Evolutionary conservation across 2,888 invertebrate genomes (phyloP).

Genomic region (Amorpha juglandis): DNA sequence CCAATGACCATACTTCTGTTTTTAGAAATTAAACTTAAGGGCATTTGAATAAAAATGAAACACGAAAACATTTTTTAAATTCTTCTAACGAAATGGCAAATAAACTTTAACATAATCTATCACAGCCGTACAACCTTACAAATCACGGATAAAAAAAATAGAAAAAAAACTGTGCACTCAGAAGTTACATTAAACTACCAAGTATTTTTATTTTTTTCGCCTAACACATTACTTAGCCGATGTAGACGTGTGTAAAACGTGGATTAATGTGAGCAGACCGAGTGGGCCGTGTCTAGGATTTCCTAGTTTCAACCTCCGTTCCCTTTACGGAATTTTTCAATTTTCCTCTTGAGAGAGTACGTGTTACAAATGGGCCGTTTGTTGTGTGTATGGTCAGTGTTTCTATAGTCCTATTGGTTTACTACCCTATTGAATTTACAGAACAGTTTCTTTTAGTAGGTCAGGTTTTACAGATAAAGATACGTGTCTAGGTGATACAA

Average conservation of each 20-base stretch:
- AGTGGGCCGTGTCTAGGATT: conserved; percentile 48
- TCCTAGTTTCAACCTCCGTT: conserved; percentile 51
- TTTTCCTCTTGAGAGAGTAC: conserved; percentile 62
- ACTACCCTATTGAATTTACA: neutral
- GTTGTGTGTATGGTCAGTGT: conserved; percentile 36
- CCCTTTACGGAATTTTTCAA: conserved; percentile 65
- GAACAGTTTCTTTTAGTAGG: too few relatives aligned
- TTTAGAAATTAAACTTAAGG: too few relatives aligned
- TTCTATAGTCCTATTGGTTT: conserved; percentile 9
- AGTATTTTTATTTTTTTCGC: conserved; percentile 22
- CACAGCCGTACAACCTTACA: neutral
- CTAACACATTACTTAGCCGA: conserved; percentile 52
- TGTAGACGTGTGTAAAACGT: conserved; percentile 49
- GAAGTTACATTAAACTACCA: conserved; percentile 9
- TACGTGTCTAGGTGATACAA: too few relatives aligned
- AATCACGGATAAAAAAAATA: conserved; percentile 14
- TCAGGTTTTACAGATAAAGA: too few relatives aligned
- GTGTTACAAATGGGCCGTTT: conserved; percentile 55
- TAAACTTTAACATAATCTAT: neutral
- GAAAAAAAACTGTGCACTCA: conserved; percentile 7
- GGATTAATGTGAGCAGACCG: conserved; percentile 50
- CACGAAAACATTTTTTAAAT: too few relatives aligned
- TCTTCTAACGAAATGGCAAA: neutral
- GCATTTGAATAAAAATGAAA: too few relatives aligned
- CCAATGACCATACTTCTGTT: too few relatives aligned